Conservation (phyloP, 2,888 invertebrate species). For the Lepetodrilus schrolli region DNA sequence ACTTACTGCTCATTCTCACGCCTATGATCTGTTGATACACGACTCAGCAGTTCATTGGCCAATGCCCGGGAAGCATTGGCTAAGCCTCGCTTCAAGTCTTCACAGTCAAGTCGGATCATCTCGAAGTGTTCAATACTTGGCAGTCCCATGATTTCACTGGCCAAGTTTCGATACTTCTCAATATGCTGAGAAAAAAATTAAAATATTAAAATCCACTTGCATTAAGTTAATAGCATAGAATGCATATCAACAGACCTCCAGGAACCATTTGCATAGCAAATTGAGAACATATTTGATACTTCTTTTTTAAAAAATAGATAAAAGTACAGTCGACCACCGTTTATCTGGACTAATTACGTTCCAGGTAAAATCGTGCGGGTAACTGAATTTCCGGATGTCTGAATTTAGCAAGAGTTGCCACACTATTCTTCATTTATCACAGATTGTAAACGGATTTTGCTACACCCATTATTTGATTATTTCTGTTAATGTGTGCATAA, state of each 20-base stretch:
- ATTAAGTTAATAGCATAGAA: too few relatives aligned
- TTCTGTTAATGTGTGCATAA: too few relatives aligned
- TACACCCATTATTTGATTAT: too few relatives aligned
- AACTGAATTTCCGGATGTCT: too few relatives aligned
- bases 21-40: conserved; percentile 73
- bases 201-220: not conserved
- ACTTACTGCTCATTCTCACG: conserved; percentile 70
- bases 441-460: too few relatives aligned
- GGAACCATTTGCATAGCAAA: not conserved
- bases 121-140: conserved; percentile 75
- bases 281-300: too few relatives aligned
- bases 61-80: conserved; percentile 70
- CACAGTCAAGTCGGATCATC: conserved; percentile 75
- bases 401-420: too few relatives aligned
- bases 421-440: too few relatives aligned
- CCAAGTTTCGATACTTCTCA: conserved; percentile 70
- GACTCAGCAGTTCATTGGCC: conserved; percentile 71
- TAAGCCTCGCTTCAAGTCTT: conserved; percentile 75
- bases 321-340: too few relatives aligned
- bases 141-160: conserved; percentile 72
- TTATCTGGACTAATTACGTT: too few relatives aligned
- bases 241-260: not conserved
- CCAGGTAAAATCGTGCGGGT: too few relatives aligned
- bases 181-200: conserved; percentile 69
- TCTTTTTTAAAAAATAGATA: too few relatives aligned